These are phyloP conservation scores for Corythornis madagascariensis DNA, from an alignment of 2,113 vertebrate species.

Conservation along the genomic window DNA sequence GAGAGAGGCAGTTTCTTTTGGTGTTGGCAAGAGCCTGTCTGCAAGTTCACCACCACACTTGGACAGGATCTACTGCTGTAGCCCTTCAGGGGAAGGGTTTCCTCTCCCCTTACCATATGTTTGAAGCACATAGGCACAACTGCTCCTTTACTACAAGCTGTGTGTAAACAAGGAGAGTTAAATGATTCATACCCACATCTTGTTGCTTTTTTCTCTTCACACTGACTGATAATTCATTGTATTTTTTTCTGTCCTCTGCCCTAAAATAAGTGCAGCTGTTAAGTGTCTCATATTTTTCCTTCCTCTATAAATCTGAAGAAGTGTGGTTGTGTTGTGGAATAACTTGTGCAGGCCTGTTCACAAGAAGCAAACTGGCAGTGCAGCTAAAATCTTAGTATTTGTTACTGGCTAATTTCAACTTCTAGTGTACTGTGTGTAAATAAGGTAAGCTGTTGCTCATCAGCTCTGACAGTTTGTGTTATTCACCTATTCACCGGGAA, in stretches of 20 bases:
- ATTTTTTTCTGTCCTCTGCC: neutral
- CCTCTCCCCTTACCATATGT: neutral
- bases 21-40: neutral
- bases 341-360: neutral
- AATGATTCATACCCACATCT: neutral
- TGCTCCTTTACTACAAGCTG: neutral
- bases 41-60: neutral
- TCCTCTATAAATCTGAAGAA: neutral
- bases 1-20: neutral
- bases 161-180: accelerated
- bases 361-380: neutral
- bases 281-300: neutral
- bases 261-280: neutral
- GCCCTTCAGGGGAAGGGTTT: no score
- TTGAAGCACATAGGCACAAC: accelerated
- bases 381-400: neutral
- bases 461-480: neutral
- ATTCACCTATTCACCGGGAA: neutral
- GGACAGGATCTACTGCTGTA: neutral
- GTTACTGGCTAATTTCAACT: neutral
- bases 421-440: neutral
- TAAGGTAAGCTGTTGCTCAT: neutral
- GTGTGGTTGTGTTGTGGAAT: neutral
- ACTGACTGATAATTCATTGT: neutral
- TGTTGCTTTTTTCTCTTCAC: neutral